Evolutionary conservation across 1,140 invertebrate genomes (phyloP), one percentile per base, ranked within the genome.

Genomic region (Micrasema minimum): DNA sequence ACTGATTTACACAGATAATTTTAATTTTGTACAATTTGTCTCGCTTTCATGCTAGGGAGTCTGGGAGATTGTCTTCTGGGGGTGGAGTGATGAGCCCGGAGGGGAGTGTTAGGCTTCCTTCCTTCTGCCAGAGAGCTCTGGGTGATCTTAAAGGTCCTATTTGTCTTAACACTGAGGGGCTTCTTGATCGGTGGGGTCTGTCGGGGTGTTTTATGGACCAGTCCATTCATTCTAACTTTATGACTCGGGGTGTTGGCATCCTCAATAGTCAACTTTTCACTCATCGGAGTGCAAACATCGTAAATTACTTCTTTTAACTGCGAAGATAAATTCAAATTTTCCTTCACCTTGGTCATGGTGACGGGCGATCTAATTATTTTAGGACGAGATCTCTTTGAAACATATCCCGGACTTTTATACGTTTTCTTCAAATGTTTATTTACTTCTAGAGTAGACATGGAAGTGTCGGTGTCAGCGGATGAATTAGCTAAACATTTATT

Each of bases 281-380:
- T 75, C 35, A 75, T 38, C 3, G 73, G 73, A 2, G 73, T 75
- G 48, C 73, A 75, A 11, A 72, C 46, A 62, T 75, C 73, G 26
- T 75, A 75, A n/a, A 75, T 75, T 10, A 75, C 73, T 57, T 75
- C 73, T 38, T 75, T 75, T 18, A 75, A 64, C 18, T 75, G 69
- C 9, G 59, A 61, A 37, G 73, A 75, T 26, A 75, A 65, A 69
- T 75, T 72, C 4, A 75, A 53, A 53, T 67, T 71, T 20, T 75
- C 70, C 71, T 71, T 75, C 45, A 59, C 26, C 66, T 71, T 75
- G 14, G 62, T 51, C 37, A 50, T 64, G 1, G 46, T 50, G 1
- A 68, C 23, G 1, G 72, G 72, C 14, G 72, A 75, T 62, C 66
- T 65, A 2, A 67, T 38, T 20, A 38, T 14, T 62, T 67, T 72